Conservation (phyloP, 1,140 invertebrate species). For the Hyles euphorbiae region DNA sequence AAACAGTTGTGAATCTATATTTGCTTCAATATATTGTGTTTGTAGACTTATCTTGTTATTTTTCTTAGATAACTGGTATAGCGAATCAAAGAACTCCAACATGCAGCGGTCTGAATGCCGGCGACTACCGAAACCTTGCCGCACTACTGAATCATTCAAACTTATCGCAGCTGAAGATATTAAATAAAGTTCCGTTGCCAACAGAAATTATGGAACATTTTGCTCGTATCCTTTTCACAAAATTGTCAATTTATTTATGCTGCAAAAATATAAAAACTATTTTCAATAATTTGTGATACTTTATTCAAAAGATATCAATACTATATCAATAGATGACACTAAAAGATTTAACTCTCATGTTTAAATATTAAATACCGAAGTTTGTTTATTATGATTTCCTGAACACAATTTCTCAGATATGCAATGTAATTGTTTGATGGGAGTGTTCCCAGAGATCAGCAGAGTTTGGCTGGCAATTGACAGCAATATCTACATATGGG, state of each 20-base stretch:
- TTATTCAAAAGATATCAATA: neutral
- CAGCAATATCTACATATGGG: constrained; percentile 98
- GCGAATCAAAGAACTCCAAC: constrained; percentile 80
- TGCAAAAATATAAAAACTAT: neutral
- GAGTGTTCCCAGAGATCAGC: constrained; percentile 95
- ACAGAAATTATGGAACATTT: constrained; percentile 96
- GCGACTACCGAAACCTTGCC: constrained; percentile 90
- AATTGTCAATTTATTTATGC: neutral
- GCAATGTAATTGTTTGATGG: constrained; percentile 97
- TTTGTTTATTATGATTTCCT: constrained; percentile 19
- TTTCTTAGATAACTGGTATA: constrained; percentile 71
- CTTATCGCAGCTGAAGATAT: constrained; percentile 86
- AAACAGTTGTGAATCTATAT: neutral
- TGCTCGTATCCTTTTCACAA: constrained; percentile 86
- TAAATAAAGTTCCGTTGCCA: constrained; percentile 91
- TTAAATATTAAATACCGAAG: too few relatives aligned
- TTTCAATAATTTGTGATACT: neutral
- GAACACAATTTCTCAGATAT: constrained; percentile 79
- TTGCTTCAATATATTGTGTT: neutral
- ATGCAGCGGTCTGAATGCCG: constrained; percentile 91
- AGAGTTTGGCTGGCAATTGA: constrained; percentile 98
- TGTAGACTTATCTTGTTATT: constrained; percentile 27
- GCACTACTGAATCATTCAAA: constrained; percentile 80
- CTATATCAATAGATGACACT: neutral
- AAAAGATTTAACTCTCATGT: neutral